phyloP scores from a whole-genome alignment of 2,113 vertebrate genomes.

The Pituophis catenifer region DNA sequence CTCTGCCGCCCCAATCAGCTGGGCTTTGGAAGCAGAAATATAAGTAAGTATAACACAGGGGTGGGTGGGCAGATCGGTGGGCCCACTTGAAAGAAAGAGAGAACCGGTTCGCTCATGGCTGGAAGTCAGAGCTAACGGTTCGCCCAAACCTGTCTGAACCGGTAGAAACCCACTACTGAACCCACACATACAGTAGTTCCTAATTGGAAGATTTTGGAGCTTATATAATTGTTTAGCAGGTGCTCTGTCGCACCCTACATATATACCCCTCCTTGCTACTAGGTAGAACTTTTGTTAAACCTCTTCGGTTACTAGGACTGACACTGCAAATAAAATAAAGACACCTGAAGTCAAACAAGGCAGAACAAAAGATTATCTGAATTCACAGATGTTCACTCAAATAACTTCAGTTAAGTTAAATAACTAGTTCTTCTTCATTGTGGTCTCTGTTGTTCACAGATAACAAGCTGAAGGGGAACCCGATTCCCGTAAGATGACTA shows the following conservation, averaged over 20 bases:
- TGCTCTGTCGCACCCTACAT: not conserved
- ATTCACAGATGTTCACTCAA: not conserved
- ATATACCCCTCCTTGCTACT: not conserved
- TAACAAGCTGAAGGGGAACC: not conserved
- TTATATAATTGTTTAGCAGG: not conserved
- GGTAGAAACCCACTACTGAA: no score
- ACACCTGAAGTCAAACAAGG: not conserved
- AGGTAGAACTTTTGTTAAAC: not conserved
- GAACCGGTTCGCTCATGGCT: no score
- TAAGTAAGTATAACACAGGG: no score
- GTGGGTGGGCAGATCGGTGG: no score
- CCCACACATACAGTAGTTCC: not conserved
- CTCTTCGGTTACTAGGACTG: not conserved
- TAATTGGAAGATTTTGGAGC: not conserved
- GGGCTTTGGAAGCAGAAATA: no score
- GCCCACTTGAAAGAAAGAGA: no score
- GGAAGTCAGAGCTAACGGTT: no score
- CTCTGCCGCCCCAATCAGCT: no score
- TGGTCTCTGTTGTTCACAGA: not conserved
- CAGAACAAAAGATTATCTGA: not conserved
- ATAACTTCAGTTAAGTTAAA: not conserved
- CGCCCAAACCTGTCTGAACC: no score
- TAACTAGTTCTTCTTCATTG: not conserved
- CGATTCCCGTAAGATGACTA: not conserved
- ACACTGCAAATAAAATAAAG: not conserved